Conservation (phyloP, 2,113 vertebrate genomes). For the Odontophorus gujanensis region DNA sequence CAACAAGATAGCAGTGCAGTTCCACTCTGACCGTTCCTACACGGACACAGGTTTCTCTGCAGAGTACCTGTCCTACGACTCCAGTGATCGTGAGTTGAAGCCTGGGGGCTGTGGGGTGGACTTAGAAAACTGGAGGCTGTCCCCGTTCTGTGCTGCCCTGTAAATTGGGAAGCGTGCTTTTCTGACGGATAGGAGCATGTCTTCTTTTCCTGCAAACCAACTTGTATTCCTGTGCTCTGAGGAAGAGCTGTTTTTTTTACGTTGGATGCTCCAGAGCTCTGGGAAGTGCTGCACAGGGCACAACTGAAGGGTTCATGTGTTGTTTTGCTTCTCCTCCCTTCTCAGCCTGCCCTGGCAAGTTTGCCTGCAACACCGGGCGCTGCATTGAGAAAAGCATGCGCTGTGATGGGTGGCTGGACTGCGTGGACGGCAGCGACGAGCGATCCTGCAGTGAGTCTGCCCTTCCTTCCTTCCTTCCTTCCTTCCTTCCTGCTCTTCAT, state of each 20-base stretch:
- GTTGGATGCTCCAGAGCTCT: neutral
- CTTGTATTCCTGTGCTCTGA: neutral
- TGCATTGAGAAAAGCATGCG: slow-evolving; percentile 79
- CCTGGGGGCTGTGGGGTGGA: no score
- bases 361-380: slow-evolving; percentile 82
- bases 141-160: neutral
- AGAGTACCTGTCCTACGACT: slow-evolving; percentile 80
- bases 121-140: neutral
- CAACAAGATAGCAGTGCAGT: slow-evolving; percentile 80
- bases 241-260: neutral
- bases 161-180: neutral
- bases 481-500: no score
- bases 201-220: neutral
- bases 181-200: accelerated
- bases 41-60: slow-evolving; percentile 90
- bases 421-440: slow-evolving; percentile 90
- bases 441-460: slow-evolving; percentile 82
- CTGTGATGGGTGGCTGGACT: slow-evolving; percentile 95
- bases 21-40: slow-evolving; percentile 85
- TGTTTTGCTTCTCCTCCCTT: neutral
- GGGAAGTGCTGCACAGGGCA: accelerated
- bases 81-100: slow-evolving; percentile 84
- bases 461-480: neutral
- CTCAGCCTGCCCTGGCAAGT: slow-evolving; percentile 88
- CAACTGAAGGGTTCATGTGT: accelerated